Base-by-base conservation (phyloP, 2,797 vertebrate genomes). In the Pygocentrus nattereri region DNA sequence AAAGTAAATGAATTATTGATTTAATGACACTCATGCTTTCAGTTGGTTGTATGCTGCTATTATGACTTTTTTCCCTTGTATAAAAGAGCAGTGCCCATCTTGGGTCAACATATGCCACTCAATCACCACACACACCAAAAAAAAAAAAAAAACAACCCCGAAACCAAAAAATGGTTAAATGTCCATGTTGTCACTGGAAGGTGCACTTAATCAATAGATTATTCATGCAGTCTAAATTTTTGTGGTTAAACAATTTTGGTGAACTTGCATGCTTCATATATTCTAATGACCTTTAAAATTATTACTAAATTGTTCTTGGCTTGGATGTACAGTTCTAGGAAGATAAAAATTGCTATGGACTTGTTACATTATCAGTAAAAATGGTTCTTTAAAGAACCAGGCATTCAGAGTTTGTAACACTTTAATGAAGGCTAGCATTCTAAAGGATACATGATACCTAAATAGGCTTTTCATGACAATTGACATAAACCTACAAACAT, bases 1-100 rank as follows among this genome's bases (percentile, higher is more conserved):
- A 97, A 96, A 97, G 96, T 96, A 96, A 97, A 97, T 97, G 93
- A 97, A 97, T 97, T 98, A 97, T 98, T 97, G 97, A 97, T 97
- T 96, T 95, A 95, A 96, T 89, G 95, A 97, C 96, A 96, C 95
- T 95, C 94, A 89, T 94, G 96, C 96, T 97, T 97, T 98, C 95
- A 97, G 95, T 93, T 94, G 94, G 94, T 93, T 94, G 93, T 93
- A 71, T 88, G 71, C 91, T 92, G 94, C 95, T 95, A 95, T 95
- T 94, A 93, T 91, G 89, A 87, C 93, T 92, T 93, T 47, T 85
- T 86, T 69, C 88, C 91, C 93, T 90, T 88, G 91, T 93, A 94
- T 93, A 76, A 87, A 13, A 89, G 82, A 73, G 88, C 88, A 84
- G 23, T 89, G 90, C 92, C 91, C 89, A 90, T 90, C 90, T 90